phyloP scores from a whole-genome alignment of 2,113 vertebrate species.

The Gopherus evgoodei region DNA sequence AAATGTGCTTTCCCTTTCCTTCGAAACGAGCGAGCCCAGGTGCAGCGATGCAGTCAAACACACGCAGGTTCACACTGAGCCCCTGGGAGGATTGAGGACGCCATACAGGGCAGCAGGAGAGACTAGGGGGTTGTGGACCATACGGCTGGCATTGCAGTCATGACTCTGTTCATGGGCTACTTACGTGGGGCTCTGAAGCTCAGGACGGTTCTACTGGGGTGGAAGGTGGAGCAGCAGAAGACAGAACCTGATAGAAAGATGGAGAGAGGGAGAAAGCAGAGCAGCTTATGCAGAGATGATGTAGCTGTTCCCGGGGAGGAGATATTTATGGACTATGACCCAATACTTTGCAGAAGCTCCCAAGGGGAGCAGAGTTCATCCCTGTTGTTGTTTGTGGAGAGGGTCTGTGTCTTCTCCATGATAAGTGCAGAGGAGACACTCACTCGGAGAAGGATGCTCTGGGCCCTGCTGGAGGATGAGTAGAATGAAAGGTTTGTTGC shows the following conservation, averaged over 20 bases:
- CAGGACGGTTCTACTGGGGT: neutral
- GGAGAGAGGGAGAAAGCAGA: neutral
- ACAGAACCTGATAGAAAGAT: neutral
- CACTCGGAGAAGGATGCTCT: neutral
- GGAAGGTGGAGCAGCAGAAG: neutral
- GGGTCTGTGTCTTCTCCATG: neutral
- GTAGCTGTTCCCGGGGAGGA: neutral
- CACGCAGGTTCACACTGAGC: neutral
- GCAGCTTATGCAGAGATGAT: neutral
- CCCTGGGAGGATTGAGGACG: fast-evolving
- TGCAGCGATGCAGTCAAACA: neutral
- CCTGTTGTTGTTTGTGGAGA: neutral
- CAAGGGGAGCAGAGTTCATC: neutral
- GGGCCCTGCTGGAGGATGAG: neutral
- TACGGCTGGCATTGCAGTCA: too few relatives aligned
- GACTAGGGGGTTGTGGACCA: neutral
- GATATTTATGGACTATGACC: neutral
- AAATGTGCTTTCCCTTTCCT: neutral
- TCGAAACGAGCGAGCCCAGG: neutral
- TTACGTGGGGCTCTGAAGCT: neutral
- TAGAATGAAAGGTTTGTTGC: neutral
- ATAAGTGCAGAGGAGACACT: neutral
- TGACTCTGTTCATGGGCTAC: neutral
- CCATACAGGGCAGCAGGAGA: neutral
- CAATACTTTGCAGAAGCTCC: neutral